Conservation (phyloP, 30 jellyfish, hydroid and myxozoan species). For the Turritopsis dohrnii region DNA sequence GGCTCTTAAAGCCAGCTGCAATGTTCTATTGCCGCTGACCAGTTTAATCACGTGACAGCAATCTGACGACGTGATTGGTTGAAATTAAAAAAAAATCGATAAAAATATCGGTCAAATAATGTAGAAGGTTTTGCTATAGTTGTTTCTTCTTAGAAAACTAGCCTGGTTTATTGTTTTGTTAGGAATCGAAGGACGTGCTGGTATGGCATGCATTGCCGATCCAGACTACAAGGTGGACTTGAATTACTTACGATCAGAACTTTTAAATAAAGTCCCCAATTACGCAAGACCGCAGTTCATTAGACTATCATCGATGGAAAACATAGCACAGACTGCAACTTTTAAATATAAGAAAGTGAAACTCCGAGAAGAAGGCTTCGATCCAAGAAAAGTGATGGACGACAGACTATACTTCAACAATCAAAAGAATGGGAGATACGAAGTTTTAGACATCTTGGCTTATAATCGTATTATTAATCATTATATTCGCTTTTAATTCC, state of each 20-base stretch:
- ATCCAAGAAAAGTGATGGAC: slow-evolving; percentile 49
- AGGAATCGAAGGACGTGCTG: slow-evolving; percentile 96
- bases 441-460: slow-evolving; percentile 36
- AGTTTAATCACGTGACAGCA: no score
- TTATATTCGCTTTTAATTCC: slow-evolving; percentile 43
- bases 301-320: slow-evolving; percentile 36
- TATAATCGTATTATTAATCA: slow-evolving; percentile 52
- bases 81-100: no score
- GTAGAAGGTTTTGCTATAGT: no score
- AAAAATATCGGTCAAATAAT: no score
- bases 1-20: no score
- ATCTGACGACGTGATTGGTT: no score
- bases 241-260: slow-evolving; percentile 24
- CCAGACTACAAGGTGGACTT: slow-evolving; percentile 56
- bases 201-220: slow-evolving; percentile 85
- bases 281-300: slow-evolving; percentile 85
- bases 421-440: slow-evolving; percentile 34
- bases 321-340: slow-evolving; percentile 58
- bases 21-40: no score
- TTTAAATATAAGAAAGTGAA: slow-evolving; percentile 67
- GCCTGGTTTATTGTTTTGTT: background rate
- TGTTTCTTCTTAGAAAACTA: no score
- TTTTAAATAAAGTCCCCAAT: slow-evolving; percentile 59
- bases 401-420: slow-evolving; percentile 63
- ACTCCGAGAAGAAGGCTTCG: slow-evolving; percentile 63